phyloP scores from a whole-genome alignment of 2,113 vertebrate species.

The Columba janthina region DNA sequence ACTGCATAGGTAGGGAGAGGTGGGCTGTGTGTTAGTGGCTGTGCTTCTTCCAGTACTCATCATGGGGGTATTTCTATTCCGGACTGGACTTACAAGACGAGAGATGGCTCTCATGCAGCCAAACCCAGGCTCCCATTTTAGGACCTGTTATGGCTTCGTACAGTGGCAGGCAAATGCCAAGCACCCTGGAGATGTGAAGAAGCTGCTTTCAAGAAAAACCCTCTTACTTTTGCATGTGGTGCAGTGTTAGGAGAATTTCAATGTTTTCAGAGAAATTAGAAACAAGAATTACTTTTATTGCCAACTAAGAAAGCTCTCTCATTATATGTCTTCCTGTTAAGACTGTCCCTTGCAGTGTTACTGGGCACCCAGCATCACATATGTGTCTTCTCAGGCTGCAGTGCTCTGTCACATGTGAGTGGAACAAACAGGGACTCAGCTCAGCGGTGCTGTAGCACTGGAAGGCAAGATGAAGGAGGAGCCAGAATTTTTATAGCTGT shows the following conservation, averaged over 20 bases:
- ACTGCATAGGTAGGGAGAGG: not conserved
- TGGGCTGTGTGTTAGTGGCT: rapidly evolving
- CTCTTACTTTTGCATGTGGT: not conserved
- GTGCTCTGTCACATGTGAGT: not conserved
- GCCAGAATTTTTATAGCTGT: not conserved
- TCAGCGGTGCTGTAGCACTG: not conserved
- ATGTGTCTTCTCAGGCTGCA: not conserved
- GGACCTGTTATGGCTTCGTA: not conserved
- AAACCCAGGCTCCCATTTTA: not conserved
- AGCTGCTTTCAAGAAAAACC: not conserved
- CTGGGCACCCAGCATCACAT: not conserved
- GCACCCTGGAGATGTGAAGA: not conserved
- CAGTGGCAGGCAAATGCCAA: not conserved
- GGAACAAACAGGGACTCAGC: not conserved
- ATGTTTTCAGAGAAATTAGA: not conserved
- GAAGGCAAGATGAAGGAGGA: not conserved
- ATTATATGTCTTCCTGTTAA: not conserved
- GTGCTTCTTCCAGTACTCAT: not conserved
- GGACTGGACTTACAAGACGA: not conserved
- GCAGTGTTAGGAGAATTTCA: not conserved
- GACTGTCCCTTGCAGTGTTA: not conserved
- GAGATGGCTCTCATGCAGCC: not conserved
- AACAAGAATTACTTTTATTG: not conserved
- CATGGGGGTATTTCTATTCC: not conserved
- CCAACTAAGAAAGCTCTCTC: not conserved